These are phyloP conservation scores for Orthonevra nobilis DNA, from an alignment of 2,888 invertebrate species.

Conservation along the genomic window DNA sequence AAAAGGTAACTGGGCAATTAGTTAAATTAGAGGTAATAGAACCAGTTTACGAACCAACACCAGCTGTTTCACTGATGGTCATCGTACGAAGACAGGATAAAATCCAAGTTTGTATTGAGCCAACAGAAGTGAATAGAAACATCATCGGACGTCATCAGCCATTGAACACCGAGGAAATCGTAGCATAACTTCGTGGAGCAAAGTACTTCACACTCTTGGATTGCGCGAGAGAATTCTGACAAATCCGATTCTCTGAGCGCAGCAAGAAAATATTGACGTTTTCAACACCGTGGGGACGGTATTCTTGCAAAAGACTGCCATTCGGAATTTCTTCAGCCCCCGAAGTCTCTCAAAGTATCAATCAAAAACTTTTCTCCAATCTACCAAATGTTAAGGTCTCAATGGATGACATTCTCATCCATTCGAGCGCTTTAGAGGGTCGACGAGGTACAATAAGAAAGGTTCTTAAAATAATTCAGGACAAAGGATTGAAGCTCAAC, in stretches of 20 bases:
- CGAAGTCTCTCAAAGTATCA: no score
- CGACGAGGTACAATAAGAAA: constrained; percentile 45
- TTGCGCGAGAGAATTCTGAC: constrained; percentile 51
- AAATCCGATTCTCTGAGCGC: constrained; percentile 35
- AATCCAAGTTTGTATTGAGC: no score
- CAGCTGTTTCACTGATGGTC: no score
- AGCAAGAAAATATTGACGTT: background rate
- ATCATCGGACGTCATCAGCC: no score
- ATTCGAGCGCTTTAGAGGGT: constrained; percentile 53
- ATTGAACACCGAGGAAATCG: constrained; percentile 35
- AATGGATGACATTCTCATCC: no score
- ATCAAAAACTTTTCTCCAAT: constrained; percentile 23
- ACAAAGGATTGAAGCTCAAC: constrained; percentile 67
- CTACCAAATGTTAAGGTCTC: constrained; percentile 55
- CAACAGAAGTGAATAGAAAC: no score
- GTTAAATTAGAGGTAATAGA: no score
- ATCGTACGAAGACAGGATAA: no score
- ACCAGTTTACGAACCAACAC: no score
- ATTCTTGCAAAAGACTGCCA: background rate
- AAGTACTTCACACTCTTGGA: constrained; percentile 36
- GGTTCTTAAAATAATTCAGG: constrained; percentile 54
- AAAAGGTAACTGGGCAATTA: no score
- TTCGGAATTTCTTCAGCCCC: no score
- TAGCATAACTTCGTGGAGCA: background rate
- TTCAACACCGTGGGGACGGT: no score